phyloP scores from a whole-genome alignment of 2,888 invertebrate species.

The Myopa testacea region DNA sequence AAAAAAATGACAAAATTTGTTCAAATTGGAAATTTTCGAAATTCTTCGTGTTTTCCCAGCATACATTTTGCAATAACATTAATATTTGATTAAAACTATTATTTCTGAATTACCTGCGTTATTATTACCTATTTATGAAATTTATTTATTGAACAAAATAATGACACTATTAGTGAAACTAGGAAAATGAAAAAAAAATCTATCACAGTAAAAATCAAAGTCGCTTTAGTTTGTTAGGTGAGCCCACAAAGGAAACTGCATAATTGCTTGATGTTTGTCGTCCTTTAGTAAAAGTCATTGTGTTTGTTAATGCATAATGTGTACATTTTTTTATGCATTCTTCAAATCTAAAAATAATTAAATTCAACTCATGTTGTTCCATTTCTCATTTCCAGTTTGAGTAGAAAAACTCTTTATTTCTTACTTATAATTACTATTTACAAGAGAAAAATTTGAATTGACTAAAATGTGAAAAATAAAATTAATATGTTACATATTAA shows the following conservation, averaged over 20 bases:
- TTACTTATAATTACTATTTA: not conserved
- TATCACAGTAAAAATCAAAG: constrained; percentile 66
- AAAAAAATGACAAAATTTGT: not conserved
- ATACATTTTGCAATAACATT: not conserved
- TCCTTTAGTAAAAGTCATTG: constrained; percentile 31
- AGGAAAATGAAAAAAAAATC: constrained; percentile 52
- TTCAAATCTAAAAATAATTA: not conserved
- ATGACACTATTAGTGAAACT: constrained; percentile 1
- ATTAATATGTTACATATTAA: too few relatives aligned
- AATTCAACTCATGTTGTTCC: not conserved
- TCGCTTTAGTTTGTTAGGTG: constrained; percentile 48
- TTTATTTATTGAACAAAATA: not conserved
- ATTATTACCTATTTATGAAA: not conserved
- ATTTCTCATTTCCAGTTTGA: not conserved
- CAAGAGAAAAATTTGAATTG: not conserved
- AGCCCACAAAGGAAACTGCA: not conserved
- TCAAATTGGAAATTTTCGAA: not conserved
- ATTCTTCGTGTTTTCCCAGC: not conserved
- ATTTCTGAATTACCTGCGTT: not conserved
- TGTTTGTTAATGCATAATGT: not conserved
- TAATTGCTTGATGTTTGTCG: not conserved
- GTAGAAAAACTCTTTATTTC: not conserved
- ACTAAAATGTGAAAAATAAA: not conserved
- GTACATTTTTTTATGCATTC: not conserved
- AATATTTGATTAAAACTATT: not conserved